Base-by-base conservation (phyloP, 2,113 vertebrate genomes). In the Dicentrarchus labrax region DNA sequence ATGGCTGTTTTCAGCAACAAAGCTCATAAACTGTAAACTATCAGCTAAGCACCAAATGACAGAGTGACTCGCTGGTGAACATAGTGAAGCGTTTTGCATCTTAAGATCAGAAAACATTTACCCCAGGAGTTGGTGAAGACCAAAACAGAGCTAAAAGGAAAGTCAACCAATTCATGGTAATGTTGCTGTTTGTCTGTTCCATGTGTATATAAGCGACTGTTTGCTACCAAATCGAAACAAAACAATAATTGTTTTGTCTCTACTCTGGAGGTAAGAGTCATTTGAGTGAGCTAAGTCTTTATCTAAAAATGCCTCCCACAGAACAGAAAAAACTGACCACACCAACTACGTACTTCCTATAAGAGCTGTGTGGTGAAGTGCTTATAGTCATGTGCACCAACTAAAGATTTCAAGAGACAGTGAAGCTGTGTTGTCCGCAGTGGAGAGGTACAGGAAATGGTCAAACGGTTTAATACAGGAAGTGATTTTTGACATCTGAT, bases 401-500 rank as follows among this genome's bases (percentile, higher is more conserved):
- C 22, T 53, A 21, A n/a, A 51, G 43, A 24, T 65, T 76, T 66
- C 12, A 0, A 11, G 56, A 82, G 57, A 36, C 24, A 30, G 1
- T 48, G 22, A 16, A 11, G 6, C 24, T 57, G 30, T 62, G 38
- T 45, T 78, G 47, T 30, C 41, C 6, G 19, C 5, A 45, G 53
- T 4, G 45, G 38, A 72, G 77, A 80, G 45, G 79, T 24, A 39
- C 82, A 85, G 92, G 90, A 91, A 91, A 82, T 43, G 67, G 57
- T 81, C 74, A 77, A 62, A 89, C 50, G 45, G 74, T 86, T 88
- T 86, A 83, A 83, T 80, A 81, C 87, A 93, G 89, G 90, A 93
- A 93, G 89, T 84, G 84, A 38, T 83, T 77, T 85, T 82, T 91
- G 83, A 91, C 86, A 92, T 91, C 73, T 85, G 85, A 91, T 92